Evolutionary conservation across 2,888 invertebrate species (phyloP), one percentile per base, ranked within the genome.

Genomic region (Stenodera caucasica): DNA sequence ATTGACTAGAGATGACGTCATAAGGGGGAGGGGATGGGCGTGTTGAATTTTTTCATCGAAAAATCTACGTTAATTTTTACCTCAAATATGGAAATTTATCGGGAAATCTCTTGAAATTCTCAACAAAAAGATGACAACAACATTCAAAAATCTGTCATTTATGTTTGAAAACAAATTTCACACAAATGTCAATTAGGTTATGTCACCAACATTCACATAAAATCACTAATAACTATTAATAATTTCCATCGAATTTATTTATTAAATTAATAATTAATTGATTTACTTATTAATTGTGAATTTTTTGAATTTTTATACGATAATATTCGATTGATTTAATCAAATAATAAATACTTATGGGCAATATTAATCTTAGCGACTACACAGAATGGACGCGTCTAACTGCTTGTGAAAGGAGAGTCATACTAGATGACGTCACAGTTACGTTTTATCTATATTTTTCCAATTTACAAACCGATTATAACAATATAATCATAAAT

Each of bases 121-220:
- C 37, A 40, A 40, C 18, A 21, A 45, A 53, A 35, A 26, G 30
- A 49, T 54, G 26, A 56, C 50, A 61, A 56, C 45, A 21, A 49
- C 53, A 51, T 54, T 60, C 33, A 58, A 65, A 62, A 45, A 54
- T 57, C 60, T 57, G 33, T 32, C 59, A 62, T 50, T 58, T 65
- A 64, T 68, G 68, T 66, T 69, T 64, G 67, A 64, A 66, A 64
- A 67, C 68, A 70, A 69, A 67, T 67, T 70, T 70, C 67, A 65
- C 66, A 67, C 66, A 70, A 69, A 72, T 66, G 72, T 72, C 72
- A 72, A 72, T 68, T 65, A 68, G 68, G 67, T 69, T 66, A 63
- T 58, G 65, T 63, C 30, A 21, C 21, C 12, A 37, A 29, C 45
- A 45, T 45, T 21, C 45, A 45, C 45, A 21, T 18, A 21, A 45